Evolutionary conservation across 2,113 vertebrate species (phyloP).

Genomic region (Calyptommatus sinebrachiatus): DNA sequence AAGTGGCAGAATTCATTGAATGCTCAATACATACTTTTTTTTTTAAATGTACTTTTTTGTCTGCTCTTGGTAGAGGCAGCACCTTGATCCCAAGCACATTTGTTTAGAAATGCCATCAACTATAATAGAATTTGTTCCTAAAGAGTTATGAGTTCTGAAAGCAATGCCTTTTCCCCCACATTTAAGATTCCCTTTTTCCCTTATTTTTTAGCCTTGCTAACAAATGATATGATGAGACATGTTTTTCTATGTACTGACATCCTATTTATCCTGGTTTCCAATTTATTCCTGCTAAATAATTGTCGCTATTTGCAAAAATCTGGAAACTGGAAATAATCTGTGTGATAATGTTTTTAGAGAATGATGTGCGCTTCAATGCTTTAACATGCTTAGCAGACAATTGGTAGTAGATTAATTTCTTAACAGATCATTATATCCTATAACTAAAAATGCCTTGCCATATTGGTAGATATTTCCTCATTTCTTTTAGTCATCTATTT

Average conservation of each 20-base stretch:
- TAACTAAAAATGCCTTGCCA: too few relatives aligned
- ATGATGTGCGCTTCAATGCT: background rate
- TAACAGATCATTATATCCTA: too few relatives aligned
- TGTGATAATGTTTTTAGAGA: background rate
- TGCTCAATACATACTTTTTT: conserved; percentile 49
- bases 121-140: background rate
- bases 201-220: background rate
- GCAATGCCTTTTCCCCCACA: background rate
- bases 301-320: background rate
- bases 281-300: background rate
- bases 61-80: background rate
- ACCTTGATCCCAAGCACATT: background rate
- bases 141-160: background rate
- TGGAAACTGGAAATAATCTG: background rate
- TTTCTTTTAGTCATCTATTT: too few relatives aligned
- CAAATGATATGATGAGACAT: background rate
- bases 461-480: too few relatives aligned
- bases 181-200: background rate
- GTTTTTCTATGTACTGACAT: background rate
- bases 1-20: conserved; percentile 61
- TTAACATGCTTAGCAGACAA: too few relatives aligned
- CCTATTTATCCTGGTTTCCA: background rate
- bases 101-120: background rate
- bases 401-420: too few relatives aligned
- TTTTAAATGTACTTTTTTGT: conserved; percentile 17